Conservation (phyloP, 1,140 invertebrate genomes). For the Magallana angulata region DNA sequence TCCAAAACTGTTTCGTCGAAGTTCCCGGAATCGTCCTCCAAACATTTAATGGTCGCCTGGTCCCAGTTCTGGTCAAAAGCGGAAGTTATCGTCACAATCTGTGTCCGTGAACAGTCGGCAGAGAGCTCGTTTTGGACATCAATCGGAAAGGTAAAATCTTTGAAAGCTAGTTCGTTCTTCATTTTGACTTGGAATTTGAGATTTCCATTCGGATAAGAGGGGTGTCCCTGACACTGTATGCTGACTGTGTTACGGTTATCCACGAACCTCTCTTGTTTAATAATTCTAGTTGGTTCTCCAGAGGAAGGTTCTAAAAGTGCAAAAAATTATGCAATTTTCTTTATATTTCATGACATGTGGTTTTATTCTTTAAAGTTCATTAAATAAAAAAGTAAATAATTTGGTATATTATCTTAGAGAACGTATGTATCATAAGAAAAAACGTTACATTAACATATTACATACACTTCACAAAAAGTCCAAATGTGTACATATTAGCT, state of each 20-base stretch:
- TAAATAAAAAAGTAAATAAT: background rate
- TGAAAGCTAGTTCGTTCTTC: slow-evolving; percentile 28
- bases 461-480: too few species aligned
- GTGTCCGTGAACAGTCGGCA: slow-evolving; percentile 24
- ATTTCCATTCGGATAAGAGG: slow-evolving; percentile 41
- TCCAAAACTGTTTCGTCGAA: slow-evolving; percentile 40
- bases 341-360: too few species aligned
- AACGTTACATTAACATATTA: too few species aligned
- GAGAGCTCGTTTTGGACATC: background rate
- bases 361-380: too few species aligned
- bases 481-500: too few species aligned
- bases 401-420: too few species aligned
- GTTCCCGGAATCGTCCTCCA: slow-evolving; percentile 26
- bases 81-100: slow-evolving; percentile 21
- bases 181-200: slow-evolving; percentile 46
- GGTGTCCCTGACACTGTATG: slow-evolving; percentile 40
- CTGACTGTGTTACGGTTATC: background rate
- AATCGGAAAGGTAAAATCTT: slow-evolving; percentile 39
- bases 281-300: slow-evolving; percentile 30
- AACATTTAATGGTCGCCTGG: slow-evolving; percentile 31
- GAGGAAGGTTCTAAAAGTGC: background rate
- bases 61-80: slow-evolving; percentile 44
- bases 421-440: too few species aligned
- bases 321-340: too few species aligned
- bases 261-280: slow-evolving; percentile 16